Conservation (phyloP, 2,113 vertebrate genomes). For the Noturus placidus region DNA sequence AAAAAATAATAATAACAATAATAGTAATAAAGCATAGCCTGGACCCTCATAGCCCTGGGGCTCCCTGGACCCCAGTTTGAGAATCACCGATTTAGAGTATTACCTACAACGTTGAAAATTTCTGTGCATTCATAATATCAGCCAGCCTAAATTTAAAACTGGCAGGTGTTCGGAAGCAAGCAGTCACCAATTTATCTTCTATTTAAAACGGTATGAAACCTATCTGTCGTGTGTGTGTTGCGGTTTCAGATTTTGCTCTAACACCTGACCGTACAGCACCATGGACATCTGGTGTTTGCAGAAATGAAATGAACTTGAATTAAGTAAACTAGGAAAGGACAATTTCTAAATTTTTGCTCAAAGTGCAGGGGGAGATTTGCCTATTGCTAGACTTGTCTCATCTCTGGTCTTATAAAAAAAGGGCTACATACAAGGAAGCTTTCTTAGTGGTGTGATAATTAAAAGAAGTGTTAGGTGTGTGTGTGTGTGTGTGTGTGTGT, state of each 20-base stretch:
- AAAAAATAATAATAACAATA: too few relatives aligned
- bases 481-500: constrained; percentile 12
- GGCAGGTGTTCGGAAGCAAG: not conserved
- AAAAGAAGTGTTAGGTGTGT: not conserved
- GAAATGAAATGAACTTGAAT: not conserved
- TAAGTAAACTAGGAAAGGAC: not conserved
- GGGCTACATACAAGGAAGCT: not conserved
- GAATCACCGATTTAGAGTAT: not conserved
- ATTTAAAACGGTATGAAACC: not conserved
- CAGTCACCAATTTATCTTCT: not conserved
- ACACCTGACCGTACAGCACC: not conserved
- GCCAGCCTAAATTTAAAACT: not conserved
- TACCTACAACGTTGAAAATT: not conserved
- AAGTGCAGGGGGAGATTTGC: not conserved
- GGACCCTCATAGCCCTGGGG: not conserved
- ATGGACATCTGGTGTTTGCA: not conserved
- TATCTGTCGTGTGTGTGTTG: not conserved
- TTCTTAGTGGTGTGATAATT: constrained; percentile 18
- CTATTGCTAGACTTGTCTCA: not conserved
- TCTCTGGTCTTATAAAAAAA: not conserved
- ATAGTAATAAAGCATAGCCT: too few relatives aligned
- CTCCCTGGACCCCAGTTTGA: not conserved
- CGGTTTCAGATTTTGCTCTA: not conserved
- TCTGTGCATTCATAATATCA: not conserved
- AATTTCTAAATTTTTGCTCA: not conserved